Conservation (phyloP, 2,797 vertebrate species). For the Meriones psammophilus region DNA sequence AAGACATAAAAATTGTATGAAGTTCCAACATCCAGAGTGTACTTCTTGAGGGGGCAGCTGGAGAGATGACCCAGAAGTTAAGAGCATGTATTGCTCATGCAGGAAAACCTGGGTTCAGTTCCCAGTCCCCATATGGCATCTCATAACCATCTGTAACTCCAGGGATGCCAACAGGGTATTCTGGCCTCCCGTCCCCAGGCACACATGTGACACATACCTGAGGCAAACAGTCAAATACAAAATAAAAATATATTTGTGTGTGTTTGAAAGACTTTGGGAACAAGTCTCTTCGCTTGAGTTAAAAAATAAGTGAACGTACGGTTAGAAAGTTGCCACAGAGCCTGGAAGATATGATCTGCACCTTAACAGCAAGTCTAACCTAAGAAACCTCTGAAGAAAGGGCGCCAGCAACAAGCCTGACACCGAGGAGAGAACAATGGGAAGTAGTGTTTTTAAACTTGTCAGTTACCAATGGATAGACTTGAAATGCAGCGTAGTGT, state of each 20-base stretch:
- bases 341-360: neutral
- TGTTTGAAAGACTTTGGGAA: neutral
- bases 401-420: neutral
- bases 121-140: neutral
- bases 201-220: neutral
- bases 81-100: neutral
- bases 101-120: neutral
- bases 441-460: neutral
- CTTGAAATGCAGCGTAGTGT: neutral
- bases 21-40: neutral
- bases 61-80: neutral
- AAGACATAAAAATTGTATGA: neutral
- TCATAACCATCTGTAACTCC: neutral
- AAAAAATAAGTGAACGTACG: neutral
- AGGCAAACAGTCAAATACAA: neutral
- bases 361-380: neutral
- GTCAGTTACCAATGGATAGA: neutral
- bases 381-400: neutral
- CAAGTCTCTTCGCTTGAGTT: neutral
- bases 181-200: neutral
- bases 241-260: neutral
- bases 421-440: neutral
- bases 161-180: too few relatives aligned
- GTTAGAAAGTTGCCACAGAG: neutral
- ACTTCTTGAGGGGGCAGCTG: neutral